These are phyloP conservation scores for Galeruca laticollis DNA, from an alignment of 2,888 invertebrate species.

Conservation along the genomic window DNA sequence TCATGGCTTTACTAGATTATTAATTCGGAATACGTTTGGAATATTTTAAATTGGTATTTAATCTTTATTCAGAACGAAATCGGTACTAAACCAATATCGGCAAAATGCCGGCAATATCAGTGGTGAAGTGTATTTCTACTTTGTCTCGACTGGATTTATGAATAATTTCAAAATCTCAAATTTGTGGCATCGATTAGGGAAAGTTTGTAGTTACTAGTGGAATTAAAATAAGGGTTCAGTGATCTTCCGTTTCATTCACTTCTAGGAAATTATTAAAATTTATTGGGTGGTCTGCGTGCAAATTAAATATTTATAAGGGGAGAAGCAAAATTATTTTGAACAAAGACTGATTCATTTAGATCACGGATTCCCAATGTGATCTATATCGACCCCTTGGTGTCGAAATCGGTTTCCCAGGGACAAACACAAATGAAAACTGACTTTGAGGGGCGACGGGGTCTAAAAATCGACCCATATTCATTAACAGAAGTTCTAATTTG, in stretches of 20 bases:
- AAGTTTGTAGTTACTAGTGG: slow-evolving; percentile 13
- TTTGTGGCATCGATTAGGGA: slow-evolving; percentile 19
- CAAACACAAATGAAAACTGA: no score
- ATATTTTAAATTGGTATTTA: slow-evolving; percentile 52
- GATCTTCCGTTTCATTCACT: slow-evolving; percentile 1
- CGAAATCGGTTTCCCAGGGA: no score
- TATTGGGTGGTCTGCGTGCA: no score
- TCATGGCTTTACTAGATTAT: slow-evolving; percentile 46
- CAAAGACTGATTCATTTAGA: no score
- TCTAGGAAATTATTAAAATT: neutral
- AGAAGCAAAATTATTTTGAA: no score
- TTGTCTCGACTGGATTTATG: slow-evolving; percentile 28
- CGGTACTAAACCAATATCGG: slow-evolving; percentile 39
- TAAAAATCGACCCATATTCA: no score
- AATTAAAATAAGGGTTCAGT: slow-evolving; percentile 15
- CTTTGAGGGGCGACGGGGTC: no score
- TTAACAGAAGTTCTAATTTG: no score
- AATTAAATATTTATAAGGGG: no score
- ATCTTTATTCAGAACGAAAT: slow-evolving; percentile 48
- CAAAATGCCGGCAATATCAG: slow-evolving; percentile 11
- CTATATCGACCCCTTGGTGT: no score
- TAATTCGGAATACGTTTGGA: slow-evolving; percentile 50
- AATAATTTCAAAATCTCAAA: slow-evolving; percentile 32
- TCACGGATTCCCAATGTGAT: no score
- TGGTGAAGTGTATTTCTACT: slow-evolving; percentile 18